Base-by-base conservation (phyloP, 2,113 vertebrate species). In the Tachycineta bicolor region DNA sequence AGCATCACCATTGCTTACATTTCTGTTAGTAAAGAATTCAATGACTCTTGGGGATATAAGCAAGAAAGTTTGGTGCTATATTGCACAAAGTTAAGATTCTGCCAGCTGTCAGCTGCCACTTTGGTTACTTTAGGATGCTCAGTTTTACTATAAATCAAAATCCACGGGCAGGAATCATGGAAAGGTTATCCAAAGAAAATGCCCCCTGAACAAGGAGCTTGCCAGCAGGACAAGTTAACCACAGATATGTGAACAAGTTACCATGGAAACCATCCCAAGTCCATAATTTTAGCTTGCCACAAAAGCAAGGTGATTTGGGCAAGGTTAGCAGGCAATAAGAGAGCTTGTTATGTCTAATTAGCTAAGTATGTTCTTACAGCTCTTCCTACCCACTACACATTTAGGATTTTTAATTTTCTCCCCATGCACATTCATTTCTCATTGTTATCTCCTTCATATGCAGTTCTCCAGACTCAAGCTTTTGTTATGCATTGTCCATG, bases 181-280 rank as follows among this genome's bases (percentile, higher is more conserved):
- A 68, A 87, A 4, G 7, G 31, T 60, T 76, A 33, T 64, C 37
- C 65, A 87, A 25, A 84, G 39, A 64, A 67, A n/a, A 11, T 26
- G 4, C 0, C 26, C 0, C 0, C 18, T 0, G 0, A 64, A 14
- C 0, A 7, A 13, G 15, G 39, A 82, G 14, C n/a, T 71, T 82
- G 41, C 24, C 52, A 79, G 49, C 10, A 65, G n/a, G 25, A 73
- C 53, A 37, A 60, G 18, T 31, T 83, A 83, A 71, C 17, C 29
- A 50, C 11, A 68, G n/a, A 49, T 11, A 29, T 6, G 8, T 1
- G 7, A 79, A 68, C 37, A 83, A 76, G 37, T 85, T 85, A 46
- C 53, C 79, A 80, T 1, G 0, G 85, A 95, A 91, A 90, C 58
- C 37, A 28, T 26, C 9, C 0, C 0, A 2, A 59, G 8, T 25